A percentile compares a stretch with the other conserved stretches of the same genome.
Evolutionary conservation across 2,113 vertebrate genomes (phyloP).

Genomic region (Erinaceus europaeus): DNA sequence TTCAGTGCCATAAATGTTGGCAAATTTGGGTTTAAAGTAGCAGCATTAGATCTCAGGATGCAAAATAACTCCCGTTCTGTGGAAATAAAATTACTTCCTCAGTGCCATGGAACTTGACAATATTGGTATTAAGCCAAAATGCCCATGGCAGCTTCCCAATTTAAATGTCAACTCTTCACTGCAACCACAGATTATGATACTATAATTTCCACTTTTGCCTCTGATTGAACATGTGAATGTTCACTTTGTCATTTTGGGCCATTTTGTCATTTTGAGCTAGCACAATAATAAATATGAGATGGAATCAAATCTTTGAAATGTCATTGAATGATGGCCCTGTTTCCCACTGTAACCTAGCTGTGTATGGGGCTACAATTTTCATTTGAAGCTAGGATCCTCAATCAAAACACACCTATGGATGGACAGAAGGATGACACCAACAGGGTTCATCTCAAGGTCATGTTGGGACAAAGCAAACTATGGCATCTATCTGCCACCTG

Average conservation of each 20-base stretch:
- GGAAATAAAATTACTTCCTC: slow-evolving; percentile 52
- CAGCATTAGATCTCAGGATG: background rate
- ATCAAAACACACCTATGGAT: background rate
- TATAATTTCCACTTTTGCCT: slow-evolving; percentile 27
- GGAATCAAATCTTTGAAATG: background rate
- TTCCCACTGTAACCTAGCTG: no score
- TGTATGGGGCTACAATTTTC: background rate
- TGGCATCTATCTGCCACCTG: background rate
- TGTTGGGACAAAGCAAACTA: background rate
- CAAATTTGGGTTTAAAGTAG: slow-evolving; percentile 45
- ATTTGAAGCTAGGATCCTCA: background rate
- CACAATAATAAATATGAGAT: slow-evolving; percentile 7
- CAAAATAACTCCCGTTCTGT: slow-evolving; percentile 48
- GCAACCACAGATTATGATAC: slow-evolving; percentile 16
- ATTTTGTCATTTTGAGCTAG: background rate
- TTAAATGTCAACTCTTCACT: slow-evolving; percentile 35
- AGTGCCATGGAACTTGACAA: slow-evolving; percentile 19
- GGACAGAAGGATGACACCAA: background rate
- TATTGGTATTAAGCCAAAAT: slow-evolving; percentile 33
- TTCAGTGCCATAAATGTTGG: slow-evolving; percentile 35
- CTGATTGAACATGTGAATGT: background rate
- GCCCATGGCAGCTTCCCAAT: background rate
- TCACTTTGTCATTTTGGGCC: slow-evolving; percentile 4
- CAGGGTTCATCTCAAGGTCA: background rate
- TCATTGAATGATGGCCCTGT: background rate